A percentile compares a stretch with the other conserved stretches of the same genome.
Conservation (phyloP, 1,140 invertebrate species). For the Semibalanus balanoides region DNA sequence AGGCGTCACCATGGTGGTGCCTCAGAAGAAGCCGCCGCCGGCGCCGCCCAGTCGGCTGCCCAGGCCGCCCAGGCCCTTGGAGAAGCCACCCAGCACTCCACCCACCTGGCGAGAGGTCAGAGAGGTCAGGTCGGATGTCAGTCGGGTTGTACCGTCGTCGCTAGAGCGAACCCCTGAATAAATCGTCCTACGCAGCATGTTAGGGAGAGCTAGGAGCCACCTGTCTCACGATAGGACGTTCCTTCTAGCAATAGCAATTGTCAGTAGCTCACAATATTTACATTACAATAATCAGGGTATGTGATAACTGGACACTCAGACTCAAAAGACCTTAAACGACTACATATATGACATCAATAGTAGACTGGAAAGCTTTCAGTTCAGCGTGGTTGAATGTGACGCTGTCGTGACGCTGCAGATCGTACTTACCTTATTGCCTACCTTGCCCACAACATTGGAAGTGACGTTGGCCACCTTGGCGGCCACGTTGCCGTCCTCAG, state of each 20-base stretch:
- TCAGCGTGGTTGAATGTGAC: too few species aligned
- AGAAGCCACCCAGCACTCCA: background rate
- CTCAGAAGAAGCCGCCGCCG: background rate
- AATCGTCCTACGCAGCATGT: background rate
- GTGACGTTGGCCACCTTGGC: constrained; percentile 53
- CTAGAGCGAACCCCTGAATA: background rate
- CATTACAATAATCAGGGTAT: too few species aligned
- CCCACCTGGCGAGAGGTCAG: background rate
- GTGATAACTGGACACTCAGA: too few species aligned
- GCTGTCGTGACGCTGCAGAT: too few species aligned
- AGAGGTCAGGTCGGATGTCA: too few species aligned
- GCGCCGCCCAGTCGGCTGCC: background rate
- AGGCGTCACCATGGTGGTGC: too few species aligned
- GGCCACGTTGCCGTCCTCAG: constrained; percentile 46
- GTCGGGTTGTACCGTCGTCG: too few species aligned
- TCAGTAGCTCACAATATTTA: background rate
- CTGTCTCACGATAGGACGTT: background rate
- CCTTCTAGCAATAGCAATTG: background rate
- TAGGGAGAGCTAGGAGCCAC: background rate
- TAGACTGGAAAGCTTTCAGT: too few species aligned
- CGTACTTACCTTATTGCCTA: constrained; percentile 41
- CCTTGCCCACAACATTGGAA: constrained; percentile 55
- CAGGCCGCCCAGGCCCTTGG: background rate
- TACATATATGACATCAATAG: too few species aligned
- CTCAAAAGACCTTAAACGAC: too few species aligned